phyloP scores from a whole-genome alignment of 2,797 vertebrate genomes.

The Aphelocoma californica region DNA sequence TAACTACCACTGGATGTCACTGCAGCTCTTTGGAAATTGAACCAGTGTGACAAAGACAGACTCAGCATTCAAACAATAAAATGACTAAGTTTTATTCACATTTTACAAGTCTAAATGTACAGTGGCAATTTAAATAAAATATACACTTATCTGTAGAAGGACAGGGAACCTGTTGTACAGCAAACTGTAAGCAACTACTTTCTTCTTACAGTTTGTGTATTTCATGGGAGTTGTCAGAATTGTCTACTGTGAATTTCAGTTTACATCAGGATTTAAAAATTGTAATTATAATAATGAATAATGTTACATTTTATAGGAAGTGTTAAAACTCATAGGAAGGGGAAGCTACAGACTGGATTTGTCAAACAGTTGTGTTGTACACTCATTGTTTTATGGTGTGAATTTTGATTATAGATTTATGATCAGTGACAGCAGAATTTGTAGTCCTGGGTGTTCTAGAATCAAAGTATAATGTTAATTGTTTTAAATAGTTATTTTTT shows the following conservation, averaged over 20 bases:
- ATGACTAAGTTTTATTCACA: not conserved
- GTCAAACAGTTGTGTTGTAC: not conserved
- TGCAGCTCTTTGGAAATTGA: not conserved
- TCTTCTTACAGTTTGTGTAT: not conserved
- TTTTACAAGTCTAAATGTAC: not conserved
- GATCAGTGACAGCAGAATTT: not conserved
- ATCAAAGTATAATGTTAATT: not conserved
- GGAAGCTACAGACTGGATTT: not conserved
- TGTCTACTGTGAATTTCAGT: not conserved
- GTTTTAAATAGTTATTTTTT: not conserved
- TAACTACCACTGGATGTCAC: conserved; percentile 6
- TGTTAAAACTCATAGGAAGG: not conserved
- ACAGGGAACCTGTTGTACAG: not conserved
- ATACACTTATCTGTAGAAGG: not conserved
- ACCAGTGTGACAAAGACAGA: not conserved
- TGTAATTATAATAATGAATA: not conserved
- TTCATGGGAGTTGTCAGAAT: not conserved
- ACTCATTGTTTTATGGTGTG: not conserved
- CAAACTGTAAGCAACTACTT: not conserved
- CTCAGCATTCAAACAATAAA: not conserved
- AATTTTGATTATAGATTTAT: not conserved
- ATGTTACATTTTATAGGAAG: not conserved
- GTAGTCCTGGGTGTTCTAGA: not conserved
- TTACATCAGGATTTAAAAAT: not conserved
- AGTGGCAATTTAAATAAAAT: not conserved